Percentiles rank a stretch among this genome's conserved stretches.
phyloP scores from a whole-genome alignment of 2,797 vertebrate species.

The Sebastes kiyomatsui region DNA sequence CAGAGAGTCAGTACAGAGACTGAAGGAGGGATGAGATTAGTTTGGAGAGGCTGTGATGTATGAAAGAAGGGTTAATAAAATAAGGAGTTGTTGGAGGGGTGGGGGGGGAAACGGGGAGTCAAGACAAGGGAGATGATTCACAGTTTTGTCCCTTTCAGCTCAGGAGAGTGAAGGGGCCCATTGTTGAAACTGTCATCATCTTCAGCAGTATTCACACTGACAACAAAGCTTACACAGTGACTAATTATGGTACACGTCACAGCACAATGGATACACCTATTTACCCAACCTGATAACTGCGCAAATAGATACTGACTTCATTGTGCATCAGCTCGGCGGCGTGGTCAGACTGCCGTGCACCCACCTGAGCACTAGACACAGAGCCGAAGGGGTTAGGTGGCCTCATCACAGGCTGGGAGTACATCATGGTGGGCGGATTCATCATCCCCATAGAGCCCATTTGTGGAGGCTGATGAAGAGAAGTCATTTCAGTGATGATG shows the following conservation, averaged over 20 bases:
- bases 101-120: conserved; percentile 34
- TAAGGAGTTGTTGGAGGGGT: conserved; percentile 20
- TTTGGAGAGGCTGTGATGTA: conserved; percentile 76
- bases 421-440: conserved; percentile 98
- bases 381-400: conserved; percentile 97
- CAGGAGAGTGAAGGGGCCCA: conserved; percentile 47
- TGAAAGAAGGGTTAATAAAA: conserved; percentile 66
- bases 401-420: conserved; percentile 96
- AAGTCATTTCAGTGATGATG: neutral
- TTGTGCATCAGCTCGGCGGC: conserved; percentile 15
- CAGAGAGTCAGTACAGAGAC: conserved; percentile 82
- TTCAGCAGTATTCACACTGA: conserved; percentile 46
- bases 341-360: conserved; percentile 30
- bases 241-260: conserved; percentile 54
- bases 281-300: conserved; percentile 52
- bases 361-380: conserved; percentile 97
- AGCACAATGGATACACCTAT: conserved; percentile 57
- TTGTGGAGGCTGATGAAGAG: conserved; percentile 86
- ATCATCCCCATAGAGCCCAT: conserved; percentile 97
- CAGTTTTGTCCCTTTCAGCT: conserved; percentile 68
- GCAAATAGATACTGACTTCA: conserved; percentile 38
- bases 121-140: conserved; percentile 64
- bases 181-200: conserved; percentile 70
- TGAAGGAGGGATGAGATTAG: conserved; percentile 83
- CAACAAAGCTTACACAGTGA: conserved; percentile 48